phyloP scores from a whole-genome alignment of 1,140 invertebrate genomes.

The Diorhabda carinulata region DNA sequence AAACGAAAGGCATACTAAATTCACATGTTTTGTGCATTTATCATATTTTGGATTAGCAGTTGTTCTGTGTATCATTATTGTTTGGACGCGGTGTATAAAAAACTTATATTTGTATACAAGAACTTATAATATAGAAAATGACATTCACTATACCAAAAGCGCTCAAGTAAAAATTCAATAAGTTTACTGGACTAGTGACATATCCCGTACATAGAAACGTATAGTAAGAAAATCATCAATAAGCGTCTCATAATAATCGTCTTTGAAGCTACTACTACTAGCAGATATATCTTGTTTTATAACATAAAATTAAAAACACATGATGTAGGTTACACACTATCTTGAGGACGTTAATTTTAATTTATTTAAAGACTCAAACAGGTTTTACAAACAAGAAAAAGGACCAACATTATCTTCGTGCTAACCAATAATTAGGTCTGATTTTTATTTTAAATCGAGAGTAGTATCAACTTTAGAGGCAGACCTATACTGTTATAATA shows the following conservation, averaged over 20 bases:
- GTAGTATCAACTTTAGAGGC: slow-evolving; percentile 13
- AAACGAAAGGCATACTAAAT: no score
- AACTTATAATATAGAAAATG: no score
- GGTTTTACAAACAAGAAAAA: slow-evolving; percentile 16
- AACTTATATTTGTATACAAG: no score
- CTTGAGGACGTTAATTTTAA: slow-evolving; percentile 12
- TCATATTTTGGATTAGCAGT: no score
- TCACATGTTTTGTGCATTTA: no score
- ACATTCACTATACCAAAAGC: no score
- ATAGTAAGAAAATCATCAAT: background rate
- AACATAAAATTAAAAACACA: slow-evolving; percentile 14
- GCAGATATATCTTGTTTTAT: slow-evolving; percentile 9
- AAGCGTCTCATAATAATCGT: background rate
- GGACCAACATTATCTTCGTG: slow-evolving; percentile 12
- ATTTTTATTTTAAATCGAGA: slow-evolving; percentile 17
- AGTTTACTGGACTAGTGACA: no score
- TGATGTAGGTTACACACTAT: slow-evolving; percentile 13
- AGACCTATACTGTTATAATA: slow-evolving; percentile 6
- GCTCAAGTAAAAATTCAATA: no score
- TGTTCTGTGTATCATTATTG: no score
- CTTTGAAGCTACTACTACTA: slow-evolving; percentile 6
- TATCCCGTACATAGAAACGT: no score
- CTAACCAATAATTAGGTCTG: slow-evolving; percentile 14
- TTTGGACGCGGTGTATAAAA: no score
- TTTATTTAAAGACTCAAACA: slow-evolving; percentile 15